Evolutionary conservation across 92 coral and sea anemone genomes (phyloP).

Genomic region (Zoanthus solanderi): DNA sequence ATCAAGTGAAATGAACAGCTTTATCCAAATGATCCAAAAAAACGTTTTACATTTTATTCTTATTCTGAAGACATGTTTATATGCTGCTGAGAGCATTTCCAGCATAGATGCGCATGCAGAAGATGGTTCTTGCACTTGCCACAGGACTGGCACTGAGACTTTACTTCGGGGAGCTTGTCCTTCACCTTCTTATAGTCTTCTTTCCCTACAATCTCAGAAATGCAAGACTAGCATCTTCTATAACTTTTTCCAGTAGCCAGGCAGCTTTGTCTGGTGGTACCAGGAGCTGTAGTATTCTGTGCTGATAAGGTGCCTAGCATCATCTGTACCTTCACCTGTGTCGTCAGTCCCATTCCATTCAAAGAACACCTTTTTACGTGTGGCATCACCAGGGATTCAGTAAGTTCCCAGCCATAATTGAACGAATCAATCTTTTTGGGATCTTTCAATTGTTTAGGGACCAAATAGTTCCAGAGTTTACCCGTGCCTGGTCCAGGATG

Average conservation of each 20-base stretch:
- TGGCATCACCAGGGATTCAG: constrained; percentile 5
- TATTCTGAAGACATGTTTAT: no score
- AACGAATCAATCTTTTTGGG: not conserved
- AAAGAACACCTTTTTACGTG: not conserved
- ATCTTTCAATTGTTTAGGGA: not conserved
- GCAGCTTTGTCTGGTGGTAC: not conserved
- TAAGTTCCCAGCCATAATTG: not conserved
- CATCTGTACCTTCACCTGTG: constrained; percentile 1
- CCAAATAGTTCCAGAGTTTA: not conserved
- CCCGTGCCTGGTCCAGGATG: constrained; percentile 1
- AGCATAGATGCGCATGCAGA: no score
- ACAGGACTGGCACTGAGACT: no score
- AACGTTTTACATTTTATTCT: no score
- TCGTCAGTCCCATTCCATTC: not conserved
- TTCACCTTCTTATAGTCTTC: not conserved
- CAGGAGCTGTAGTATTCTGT: not conserved
- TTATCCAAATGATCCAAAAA: not conserved
- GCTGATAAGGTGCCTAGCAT: not conserved
- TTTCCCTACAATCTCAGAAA: not conserved
- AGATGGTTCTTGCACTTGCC: no score
- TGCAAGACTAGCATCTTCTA: not conserved
- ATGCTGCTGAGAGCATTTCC: no score
- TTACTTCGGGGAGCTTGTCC: not conserved
- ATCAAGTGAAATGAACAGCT: not conserved
- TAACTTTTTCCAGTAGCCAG: not conserved